Evolutionary conservation across 2,888 invertebrate genomes (phyloP).

Genomic region (Sinhomidia bicolor): DNA sequence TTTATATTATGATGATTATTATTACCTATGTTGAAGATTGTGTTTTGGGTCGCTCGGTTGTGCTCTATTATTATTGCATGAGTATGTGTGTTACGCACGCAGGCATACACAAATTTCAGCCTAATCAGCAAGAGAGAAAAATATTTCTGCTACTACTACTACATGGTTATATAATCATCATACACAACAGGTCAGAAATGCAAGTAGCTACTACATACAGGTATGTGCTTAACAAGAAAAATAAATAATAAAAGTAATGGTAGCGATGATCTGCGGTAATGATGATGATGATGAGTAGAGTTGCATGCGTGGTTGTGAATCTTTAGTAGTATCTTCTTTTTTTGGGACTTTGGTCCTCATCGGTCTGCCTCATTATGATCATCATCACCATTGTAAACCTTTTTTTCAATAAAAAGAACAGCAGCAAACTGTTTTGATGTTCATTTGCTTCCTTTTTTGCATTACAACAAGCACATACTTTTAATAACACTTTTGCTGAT

Average conservation of each 20-base stretch:
- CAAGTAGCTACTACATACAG: not conserved
- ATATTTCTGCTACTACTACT: too few species aligned
- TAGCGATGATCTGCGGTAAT: not conserved
- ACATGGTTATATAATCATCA: not conserved
- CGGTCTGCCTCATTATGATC: conserved; percentile 1
- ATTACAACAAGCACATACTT: not conserved
- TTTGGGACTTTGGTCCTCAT: too few species aligned
- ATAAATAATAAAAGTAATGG: not conserved
- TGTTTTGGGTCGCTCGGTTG: not conserved
- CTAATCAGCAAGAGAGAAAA: not conserved
- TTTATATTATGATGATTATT: not conserved
- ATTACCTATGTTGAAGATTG: not conserved
- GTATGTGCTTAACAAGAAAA: not conserved
- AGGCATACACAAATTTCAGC: not conserved
- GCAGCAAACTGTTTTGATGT: not conserved
- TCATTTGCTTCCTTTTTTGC: not conserved
- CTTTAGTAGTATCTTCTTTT: conserved; percentile 25
- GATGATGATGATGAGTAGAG: not conserved
- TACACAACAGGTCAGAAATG: too few species aligned
- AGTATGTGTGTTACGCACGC: not conserved
- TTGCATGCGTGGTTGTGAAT: conserved; percentile 31
- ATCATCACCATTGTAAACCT: too few species aligned
- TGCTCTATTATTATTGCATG: not conserved
- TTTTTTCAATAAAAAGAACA: not conserved
- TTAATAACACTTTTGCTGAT: not conserved